A percentile compares a stretch with the other conserved stretches of the same genome.
phyloP scores from a whole-genome alignment of 2,888 invertebrate species.

The Siphlonurus alternatus region DNA sequence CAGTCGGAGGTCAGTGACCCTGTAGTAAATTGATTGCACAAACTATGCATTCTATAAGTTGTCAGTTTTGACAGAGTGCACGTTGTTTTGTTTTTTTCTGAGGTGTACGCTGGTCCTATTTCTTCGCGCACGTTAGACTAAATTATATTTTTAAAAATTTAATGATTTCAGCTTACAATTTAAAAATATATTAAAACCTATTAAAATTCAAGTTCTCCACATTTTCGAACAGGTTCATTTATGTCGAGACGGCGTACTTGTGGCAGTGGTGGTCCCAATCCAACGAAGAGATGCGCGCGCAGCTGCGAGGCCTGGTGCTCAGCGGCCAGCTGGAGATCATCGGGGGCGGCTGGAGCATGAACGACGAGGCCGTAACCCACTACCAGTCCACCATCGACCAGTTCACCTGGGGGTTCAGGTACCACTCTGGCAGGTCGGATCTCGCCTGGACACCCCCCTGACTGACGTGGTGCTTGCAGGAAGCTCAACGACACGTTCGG shows the following conservation, averaged over 20 bases:
- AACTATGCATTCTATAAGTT: too few species aligned
- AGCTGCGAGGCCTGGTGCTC: slow-evolving; percentile 39
- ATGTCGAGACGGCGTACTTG: slow-evolving; percentile 76
- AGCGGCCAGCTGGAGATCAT: slow-evolving; percentile 51
- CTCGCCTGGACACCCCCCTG: too few species aligned
- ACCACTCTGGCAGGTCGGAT: too few species aligned
- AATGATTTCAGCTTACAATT: background rate
- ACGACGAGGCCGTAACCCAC: slow-evolving; percentile 56
- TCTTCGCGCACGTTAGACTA: too few species aligned
- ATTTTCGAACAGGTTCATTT: slow-evolving; percentile 86
- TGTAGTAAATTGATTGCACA: too few species aligned
- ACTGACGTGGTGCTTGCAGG: slow-evolving; percentile 16
- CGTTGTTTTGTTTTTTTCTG: too few species aligned
- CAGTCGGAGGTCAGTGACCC: slow-evolving; percentile 36
- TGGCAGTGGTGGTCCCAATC: slow-evolving; percentile 62
- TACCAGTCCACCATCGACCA: slow-evolving; percentile 59
- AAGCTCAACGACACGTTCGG: slow-evolving; percentile 48
- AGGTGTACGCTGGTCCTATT: too few species aligned
- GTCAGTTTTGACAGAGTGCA: too few species aligned
- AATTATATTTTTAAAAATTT: background rate
- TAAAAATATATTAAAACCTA: background rate
- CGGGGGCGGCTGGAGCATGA: slow-evolving; percentile 72
- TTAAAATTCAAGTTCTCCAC: too few species aligned
- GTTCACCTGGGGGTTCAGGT: slow-evolving; percentile 57
- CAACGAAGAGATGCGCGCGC: slow-evolving; percentile 31